Conservation (phyloP, 1,140 invertebrate species). For the Nautilus pompilius region DNA sequence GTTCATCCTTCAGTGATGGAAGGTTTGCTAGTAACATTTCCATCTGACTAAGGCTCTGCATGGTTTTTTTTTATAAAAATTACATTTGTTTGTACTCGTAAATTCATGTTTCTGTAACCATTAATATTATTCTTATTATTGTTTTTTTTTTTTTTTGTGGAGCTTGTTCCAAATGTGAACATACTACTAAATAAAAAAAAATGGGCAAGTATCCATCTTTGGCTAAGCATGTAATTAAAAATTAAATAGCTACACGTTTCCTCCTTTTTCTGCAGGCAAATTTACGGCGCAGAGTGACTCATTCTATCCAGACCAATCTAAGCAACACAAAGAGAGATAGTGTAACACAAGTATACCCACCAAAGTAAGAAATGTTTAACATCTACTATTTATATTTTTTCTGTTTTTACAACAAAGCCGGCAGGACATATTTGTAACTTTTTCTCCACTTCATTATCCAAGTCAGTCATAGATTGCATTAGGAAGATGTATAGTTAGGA, state of each 20-base stretch:
- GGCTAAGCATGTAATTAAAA: neutral
- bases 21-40: no score
- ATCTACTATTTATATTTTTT: neutral
- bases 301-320: constrained; percentile 54
- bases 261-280: constrained; percentile 46
- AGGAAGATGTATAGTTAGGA: neutral
- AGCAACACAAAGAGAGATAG: constrained; percentile 55
- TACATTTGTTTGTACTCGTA: neutral
- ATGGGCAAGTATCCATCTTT: neutral
- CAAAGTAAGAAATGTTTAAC: constrained; percentile 46
- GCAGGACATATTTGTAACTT: neutral
- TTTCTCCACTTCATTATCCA: neutral
- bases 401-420: neutral
- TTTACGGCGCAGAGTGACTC: constrained; percentile 51
- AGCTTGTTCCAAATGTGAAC: neutral
- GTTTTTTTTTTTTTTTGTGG: neutral
- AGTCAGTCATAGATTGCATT: neutral
- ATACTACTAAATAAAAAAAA: neutral
- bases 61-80: no score
- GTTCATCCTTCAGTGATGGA: no score
- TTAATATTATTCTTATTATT: neutral
- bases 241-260: neutral
- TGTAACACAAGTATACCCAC: constrained; percentile 52
- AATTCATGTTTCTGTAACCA: neutral
- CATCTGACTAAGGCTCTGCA: no score